These are phyloP conservation scores for Liolophura sinensis DNA, from an alignment of 1,140 invertebrate genomes.

Conservation along the genomic window DNA sequence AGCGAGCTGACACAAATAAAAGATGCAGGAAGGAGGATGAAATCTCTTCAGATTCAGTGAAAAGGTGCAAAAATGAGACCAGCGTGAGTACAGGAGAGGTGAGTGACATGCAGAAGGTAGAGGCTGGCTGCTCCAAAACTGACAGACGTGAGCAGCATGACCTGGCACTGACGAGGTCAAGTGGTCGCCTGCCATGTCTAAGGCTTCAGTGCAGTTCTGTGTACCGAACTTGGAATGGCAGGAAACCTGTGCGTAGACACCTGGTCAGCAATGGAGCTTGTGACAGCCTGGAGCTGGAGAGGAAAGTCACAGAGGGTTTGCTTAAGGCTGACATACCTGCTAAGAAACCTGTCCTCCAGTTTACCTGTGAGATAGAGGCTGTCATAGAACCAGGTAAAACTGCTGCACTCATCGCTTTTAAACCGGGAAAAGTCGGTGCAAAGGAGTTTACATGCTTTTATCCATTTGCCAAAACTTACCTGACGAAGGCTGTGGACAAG, in stretches of 20 bases:
- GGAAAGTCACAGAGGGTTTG: slow-evolving; percentile 22
- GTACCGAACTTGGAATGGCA: slow-evolving; percentile 23
- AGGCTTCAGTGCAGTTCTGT: slow-evolving; percentile 9
- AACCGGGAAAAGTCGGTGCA: neutral
- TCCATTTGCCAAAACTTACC: slow-evolving; percentile 21
- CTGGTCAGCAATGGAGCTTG: slow-evolving; percentile 16
- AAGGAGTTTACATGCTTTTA: slow-evolving; percentile 18
- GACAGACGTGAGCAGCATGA: too few species aligned
- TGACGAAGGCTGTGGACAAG: slow-evolving; percentile 16
- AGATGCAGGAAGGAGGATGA: too few species aligned
- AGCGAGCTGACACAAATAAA: too few species aligned
- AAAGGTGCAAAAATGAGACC: too few species aligned
- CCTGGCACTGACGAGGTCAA: too few species aligned
- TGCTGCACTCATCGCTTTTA: slow-evolving; percentile 10
- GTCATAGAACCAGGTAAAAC: slow-evolving; percentile 10
- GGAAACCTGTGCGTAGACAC: slow-evolving; percentile 19
- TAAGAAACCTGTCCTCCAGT: slow-evolving; percentile 13
- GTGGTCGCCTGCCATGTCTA: too few species aligned
- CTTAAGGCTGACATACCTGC: slow-evolving; percentile 13
- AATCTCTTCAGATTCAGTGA: too few species aligned
- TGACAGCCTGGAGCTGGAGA: slow-evolving; percentile 26
- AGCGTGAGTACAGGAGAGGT: too few species aligned
- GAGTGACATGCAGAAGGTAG: too few species aligned
- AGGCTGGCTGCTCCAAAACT: too few species aligned
- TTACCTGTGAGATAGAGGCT: slow-evolving; percentile 19